Base-by-base conservation (phyloP, 2,113 vertebrate species). In the Hydrochoerus hydrochaeris region DNA sequence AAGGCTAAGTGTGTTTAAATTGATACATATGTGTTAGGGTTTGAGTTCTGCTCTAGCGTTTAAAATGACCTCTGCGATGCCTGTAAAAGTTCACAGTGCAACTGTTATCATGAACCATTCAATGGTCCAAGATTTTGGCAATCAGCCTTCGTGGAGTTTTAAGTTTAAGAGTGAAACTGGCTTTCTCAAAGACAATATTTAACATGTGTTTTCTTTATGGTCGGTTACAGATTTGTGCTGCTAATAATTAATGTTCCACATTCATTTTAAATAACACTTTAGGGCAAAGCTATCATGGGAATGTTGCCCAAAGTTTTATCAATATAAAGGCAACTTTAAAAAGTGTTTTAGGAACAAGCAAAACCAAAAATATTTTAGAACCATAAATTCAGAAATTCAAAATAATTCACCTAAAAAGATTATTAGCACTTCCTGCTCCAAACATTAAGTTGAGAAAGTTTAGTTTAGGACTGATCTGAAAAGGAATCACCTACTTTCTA, bases 401-500 rank as follows among this genome's bases (percentile, higher is more conserved):
- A 75, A 82, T 3, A 2, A 3, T 52, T 26, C 26, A 20, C 16
- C 30, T 8, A 8, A 49, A 80, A 80, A 52, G 54, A 54, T 35
- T 35, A 1, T 82, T 32, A 24, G 54, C 28, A 3, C 3, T 57
- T 10, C 46, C 19, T 49, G 19, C 30, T 85, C 73, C 54, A 30
- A 65, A 67, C 30, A 8, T 46, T 13, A 86, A 86, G 57, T 13
- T 5, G 1, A 46, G 7, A 46, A 0, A 81, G 11, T 49, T 46
- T 95, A 4, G 95, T 26, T 80, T 78, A 94, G 85, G 58, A 84
- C 17, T 28, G 22, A 30, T 57, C 88, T 90, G 49, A 30, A 32
- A 46, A 80, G 81, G 77, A 91, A 87, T 30, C 77, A 7, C 14
- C 3, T 82, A 41, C 82, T 71, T 46, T 87, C 26, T 1, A 19